Base-by-base conservation (phyloP, 2,888 invertebrate species). In the Scaptodrosophila latifasciaeformis region DNA sequence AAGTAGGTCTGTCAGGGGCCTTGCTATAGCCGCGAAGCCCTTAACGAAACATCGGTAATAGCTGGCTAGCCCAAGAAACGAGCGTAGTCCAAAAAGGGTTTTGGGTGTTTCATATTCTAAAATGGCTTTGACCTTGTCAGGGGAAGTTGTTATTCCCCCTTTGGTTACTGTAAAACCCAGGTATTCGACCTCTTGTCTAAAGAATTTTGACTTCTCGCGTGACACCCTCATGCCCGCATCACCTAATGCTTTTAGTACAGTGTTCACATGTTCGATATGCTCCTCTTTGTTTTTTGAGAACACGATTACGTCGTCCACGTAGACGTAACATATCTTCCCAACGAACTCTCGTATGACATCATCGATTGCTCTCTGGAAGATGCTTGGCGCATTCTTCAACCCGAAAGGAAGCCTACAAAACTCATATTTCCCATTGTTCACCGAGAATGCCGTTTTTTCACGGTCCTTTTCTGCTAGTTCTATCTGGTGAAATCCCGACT, bases 301-400 rank as follows among this genome's bases (percentile, higher is more conserved):
- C 2, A 53, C 45, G 0, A 49, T 49, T 0, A 59, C 39, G 5
- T 54, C 53, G 7, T 59, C 50, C 1, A 50, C 43, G 5, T 55
- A 55, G 1, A 54, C 50, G 1, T 48, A 51, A 19, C 50, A 51
- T 1, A 31, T n/a, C n/a, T n/a, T n/a, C n/a, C n/a, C n/a, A n/a
- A n/a, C n/a, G n/a, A n/a, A n/a, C n/a, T n/a, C n/a, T 0, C 54
- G 2, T 0, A 54, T 29, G 0, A 47, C 50, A 12, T 58, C 49
- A n/a, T 39, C 50, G 1, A 54, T 50, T 1, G 54, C 46, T 31
- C 54, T 42, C 1, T 54, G 34, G 2, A 50, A 50, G 4, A 58
- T 54, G 9, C 45, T 46, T 3, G 21, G 30, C 10, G 40, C 19
- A 40, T 40, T 40, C 12, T 15, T 19, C 18, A 40, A 2, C 9